These are phyloP conservation scores for Chelonus insularis DNA, from an alignment of 1,140 invertebrate genomes.

Conservation along the genomic window DNA sequence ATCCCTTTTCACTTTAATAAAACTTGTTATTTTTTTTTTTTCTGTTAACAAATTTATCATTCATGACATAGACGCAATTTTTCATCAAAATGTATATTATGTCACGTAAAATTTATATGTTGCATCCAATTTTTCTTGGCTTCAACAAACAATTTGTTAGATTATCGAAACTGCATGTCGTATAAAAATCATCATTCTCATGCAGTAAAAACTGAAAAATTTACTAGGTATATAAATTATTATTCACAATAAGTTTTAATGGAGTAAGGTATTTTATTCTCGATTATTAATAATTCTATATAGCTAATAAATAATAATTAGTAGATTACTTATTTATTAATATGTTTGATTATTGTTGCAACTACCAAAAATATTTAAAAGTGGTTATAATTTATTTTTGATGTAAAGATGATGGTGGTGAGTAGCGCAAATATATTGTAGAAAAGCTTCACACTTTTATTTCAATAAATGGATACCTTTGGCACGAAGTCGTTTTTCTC, in stretches of 20 bases:
- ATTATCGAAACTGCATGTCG: constrained; percentile 2
- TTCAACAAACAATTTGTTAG: constrained; percentile 5
- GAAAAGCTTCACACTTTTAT: background rate
- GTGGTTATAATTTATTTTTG: no score
- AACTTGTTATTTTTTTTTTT: no score
- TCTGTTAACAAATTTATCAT: background rate
- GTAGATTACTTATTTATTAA: no score
- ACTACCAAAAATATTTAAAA: no score
- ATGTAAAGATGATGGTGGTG: no score
- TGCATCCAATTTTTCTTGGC: constrained; percentile 5
- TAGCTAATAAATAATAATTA: no score
- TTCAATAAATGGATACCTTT: constrained; percentile 42
- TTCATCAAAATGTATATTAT: background rate
- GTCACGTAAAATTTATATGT: background rate
- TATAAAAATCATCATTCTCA: background rate
- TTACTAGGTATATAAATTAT: background rate
- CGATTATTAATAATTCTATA: no score
- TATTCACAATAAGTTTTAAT: no score
- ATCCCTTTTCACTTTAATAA: background rate
- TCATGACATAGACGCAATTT: background rate
- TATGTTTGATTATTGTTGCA: no score
- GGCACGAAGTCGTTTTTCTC: constrained; percentile 38
- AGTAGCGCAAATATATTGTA: no score
- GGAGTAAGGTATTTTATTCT: no score
- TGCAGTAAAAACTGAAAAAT: background rate